phyloP scores from a whole-genome alignment of 2,888 invertebrate species.

The Volucella bombylans region DNA sequence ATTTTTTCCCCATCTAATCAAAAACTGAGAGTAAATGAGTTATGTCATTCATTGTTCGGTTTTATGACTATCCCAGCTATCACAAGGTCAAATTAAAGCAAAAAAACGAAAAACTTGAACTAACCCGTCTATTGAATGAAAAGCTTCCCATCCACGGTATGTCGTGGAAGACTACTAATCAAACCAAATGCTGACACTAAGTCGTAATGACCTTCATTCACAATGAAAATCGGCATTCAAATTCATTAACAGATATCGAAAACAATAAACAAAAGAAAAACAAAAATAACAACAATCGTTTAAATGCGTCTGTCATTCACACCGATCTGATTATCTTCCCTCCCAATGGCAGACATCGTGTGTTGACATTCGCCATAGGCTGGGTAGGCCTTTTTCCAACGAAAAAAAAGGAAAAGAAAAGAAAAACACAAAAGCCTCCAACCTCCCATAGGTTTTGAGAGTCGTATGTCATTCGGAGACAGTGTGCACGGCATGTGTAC shows the following conservation, averaged over 20 bases:
- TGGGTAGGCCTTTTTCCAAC: conserved; percentile 37
- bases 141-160: too few relatives aligned
- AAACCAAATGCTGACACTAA: too few relatives aligned
- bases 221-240: conserved; percentile 58
- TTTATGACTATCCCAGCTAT: too few relatives aligned
- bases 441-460: conserved; percentile 43
- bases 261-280: conserved; percentile 8
- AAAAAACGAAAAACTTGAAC: too few relatives aligned
- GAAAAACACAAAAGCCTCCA: conserved; percentile 8
- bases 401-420: conserved; percentile 24
- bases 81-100: too few relatives aligned
- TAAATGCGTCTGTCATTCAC: conserved; percentile 33
- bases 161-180: too few relatives aligned
- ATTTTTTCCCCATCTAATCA: too few relatives aligned
- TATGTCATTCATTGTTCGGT: too few relatives aligned
- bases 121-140: too few relatives aligned
- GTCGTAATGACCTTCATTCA: conserved; percentile 49
- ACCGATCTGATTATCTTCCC: conserved; percentile 44
- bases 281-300: not conserved
- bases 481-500: conserved; percentile 36
- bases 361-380: conserved; percentile 53
- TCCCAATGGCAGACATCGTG: conserved; percentile 48
- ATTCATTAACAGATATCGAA: conserved; percentile 58
- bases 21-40: too few relatives aligned
- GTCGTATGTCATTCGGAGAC: conserved; percentile 34